Evolutionary conservation across 2,797 vertebrate genomes (phyloP), one percentile per base, ranked within the genome.

Genomic region (Emydoidea blandingii): DNA sequence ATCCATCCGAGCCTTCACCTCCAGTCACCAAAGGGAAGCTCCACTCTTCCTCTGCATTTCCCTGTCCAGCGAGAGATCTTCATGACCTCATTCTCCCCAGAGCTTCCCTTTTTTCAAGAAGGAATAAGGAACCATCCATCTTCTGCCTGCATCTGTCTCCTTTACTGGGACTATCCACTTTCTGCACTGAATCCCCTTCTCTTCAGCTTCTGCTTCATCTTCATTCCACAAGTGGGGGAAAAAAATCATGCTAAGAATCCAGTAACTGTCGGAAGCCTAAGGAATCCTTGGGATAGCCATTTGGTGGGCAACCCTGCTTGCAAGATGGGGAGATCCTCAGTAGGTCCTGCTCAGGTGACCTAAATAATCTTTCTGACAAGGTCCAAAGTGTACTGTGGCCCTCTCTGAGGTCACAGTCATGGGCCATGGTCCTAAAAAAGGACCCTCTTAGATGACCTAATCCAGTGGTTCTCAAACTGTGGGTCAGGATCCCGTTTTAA

Each of bases 91-190:
- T 8, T 41, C 72, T 76, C 37, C 19, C 9, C 3, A 18, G 50
- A 19, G 29, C 78, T 44, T 47, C 16, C 52, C 56, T 85, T 52
- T 44, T 34, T 62, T 82, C n/a, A 57, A 79, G 31, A 50, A 44
- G 50, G n/a, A 57, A 37, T n/a, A 65, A 23, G 21, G 9, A 23
- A 72, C 25, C 27, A 49, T 49, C 74, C 11, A n/a, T 81, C 49
- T 54, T 31, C 44, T 78, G n/a, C 85, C 53, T 76, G 21, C 1
- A 1, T 1, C 41, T 49, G 31, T 2, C 0, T 14, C 16, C 41
- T 74, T 83, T 18, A 18, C 34, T 27, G 3, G 89, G 47, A 56
- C 6, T 3, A 80, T 50, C 15, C 59, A 31, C 44, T 50, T 57
- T 9, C 25, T 65, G 0, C 0, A 25, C 47, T 79, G 54, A 68